Conservation (phyloP, 2,113 vertebrate species). For the Tiliqua scincoides region DNA sequence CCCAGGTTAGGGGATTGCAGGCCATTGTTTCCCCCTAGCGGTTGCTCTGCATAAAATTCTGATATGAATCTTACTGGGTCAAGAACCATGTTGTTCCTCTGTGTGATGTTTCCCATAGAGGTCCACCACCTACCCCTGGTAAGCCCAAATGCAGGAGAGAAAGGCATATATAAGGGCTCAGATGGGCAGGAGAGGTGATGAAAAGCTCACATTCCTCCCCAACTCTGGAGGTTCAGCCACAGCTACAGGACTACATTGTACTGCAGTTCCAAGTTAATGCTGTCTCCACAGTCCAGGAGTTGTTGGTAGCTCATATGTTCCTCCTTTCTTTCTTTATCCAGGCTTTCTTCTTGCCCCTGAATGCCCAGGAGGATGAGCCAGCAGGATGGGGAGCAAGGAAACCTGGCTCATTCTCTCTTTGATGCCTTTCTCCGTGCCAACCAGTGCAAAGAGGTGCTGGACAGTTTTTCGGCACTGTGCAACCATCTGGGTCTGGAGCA, state of each 20-base stretch:
- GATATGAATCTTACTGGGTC: no score
- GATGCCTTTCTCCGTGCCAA: conserved; percentile 85
- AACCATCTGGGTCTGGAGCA: conserved; percentile 77
- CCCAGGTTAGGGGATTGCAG: not conserved
- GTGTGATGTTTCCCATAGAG: not conserved
- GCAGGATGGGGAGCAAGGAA: conserved; percentile 47
- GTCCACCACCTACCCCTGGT: no score
- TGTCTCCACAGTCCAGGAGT: not conserved
- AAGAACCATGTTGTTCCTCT: not conserved
- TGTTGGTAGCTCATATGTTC: not conserved
- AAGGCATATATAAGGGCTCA: not conserved
- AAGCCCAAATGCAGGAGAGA: no score
- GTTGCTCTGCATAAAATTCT: not conserved
- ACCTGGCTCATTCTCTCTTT: conserved; percentile 82
- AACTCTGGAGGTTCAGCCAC: not conserved
- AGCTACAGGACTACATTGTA: not conserved
- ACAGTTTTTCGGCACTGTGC: conserved; percentile 83
- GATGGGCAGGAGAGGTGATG: not conserved
- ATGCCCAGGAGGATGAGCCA: conserved; percentile 53
- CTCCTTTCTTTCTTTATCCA: not conserved
- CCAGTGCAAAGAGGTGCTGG: conserved; percentile 83
- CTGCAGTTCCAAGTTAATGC: not conserved
- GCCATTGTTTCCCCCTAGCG: not conserved
- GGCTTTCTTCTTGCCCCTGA: not conserved
- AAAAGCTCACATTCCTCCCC: accelerated